phyloP scores from a whole-genome alignment of 2,797 vertebrate species.

The Pangasius macronema region DNA sequence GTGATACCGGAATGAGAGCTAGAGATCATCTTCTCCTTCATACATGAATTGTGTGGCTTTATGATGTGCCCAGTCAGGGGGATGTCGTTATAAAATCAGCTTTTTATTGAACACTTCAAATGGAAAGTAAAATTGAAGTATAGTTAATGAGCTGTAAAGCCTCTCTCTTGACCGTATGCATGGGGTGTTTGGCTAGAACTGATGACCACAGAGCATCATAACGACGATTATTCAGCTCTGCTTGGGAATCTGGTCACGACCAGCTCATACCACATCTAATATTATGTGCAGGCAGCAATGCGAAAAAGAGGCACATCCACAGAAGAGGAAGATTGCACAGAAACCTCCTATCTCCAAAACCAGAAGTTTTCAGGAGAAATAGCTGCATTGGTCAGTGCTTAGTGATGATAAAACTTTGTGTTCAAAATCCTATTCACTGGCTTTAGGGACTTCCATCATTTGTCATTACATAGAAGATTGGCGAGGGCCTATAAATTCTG shows the following conservation, averaged over 20 bases:
- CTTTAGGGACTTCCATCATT: background rate
- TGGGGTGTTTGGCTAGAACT: conserved; percentile 28
- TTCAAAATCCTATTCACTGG: background rate
- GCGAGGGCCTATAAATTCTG: background rate
- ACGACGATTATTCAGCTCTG: conserved; percentile 28
- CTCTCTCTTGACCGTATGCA: conserved; percentile 28
- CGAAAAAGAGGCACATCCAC: conserved; percentile 35
- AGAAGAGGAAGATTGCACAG: conserved; percentile 21
- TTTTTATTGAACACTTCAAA: conserved; percentile 42
- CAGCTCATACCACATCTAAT: conserved; percentile 38
- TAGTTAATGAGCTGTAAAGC: conserved; percentile 38
- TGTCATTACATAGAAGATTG: background rate
- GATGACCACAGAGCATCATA: conserved; percentile 20
- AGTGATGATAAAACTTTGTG: conserved; percentile 10
- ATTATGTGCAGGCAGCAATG: conserved; percentile 41
- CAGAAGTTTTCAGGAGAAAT: conserved; percentile 13
- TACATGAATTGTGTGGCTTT: conserved; percentile 18
- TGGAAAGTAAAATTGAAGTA: conserved; percentile 45
- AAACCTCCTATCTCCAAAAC: conserved; percentile 4
- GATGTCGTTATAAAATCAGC: conserved; percentile 21
- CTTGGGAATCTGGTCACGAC: conserved; percentile 48
- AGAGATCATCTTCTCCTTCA: conserved; percentile 30
- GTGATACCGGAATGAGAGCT: background rate
- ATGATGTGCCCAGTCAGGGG: conserved; percentile 15
- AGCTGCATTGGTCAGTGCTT: conserved; percentile 2